Evolutionary conservation across 2,888 invertebrate species (phyloP).

Genomic region (Dryocosmus kuriphilus): DNA sequence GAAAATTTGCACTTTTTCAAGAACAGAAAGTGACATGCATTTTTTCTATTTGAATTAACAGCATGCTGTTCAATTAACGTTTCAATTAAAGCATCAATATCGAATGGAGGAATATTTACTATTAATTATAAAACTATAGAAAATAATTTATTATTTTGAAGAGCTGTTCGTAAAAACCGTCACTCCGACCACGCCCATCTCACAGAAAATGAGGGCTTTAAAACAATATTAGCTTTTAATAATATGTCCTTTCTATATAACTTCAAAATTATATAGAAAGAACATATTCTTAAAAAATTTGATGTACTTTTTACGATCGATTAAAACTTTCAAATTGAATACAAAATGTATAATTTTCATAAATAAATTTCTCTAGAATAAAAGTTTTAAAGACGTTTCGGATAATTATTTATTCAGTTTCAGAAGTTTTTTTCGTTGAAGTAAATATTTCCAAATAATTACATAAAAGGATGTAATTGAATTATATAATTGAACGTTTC

Average conservation of each 20-base stretch:
- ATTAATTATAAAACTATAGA: slow-evolving; percentile 2
- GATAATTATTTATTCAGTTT: no score
- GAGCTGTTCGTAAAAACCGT: slow-evolving; percentile 17
- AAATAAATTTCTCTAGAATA: no score
- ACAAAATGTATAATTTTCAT: no score
- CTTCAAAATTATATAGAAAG: neutral
- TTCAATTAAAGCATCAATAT: neutral
- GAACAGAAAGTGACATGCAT: neutral
- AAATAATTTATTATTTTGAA: slow-evolving; percentile 11
- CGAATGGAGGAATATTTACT: neutral
- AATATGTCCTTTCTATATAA: no score
- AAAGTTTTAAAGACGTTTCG: no score
- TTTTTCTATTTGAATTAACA: neutral
- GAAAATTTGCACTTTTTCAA: neutral
- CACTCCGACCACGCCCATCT: slow-evolving; percentile 22
- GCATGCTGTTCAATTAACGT: no score
- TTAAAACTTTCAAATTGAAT: neutral
- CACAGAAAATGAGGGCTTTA: neutral
- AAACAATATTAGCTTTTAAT: no score
- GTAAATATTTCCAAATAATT: no score
- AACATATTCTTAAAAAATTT: neutral
- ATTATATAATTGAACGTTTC: no score
- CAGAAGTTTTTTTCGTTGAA: no score
- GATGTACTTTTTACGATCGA: neutral
- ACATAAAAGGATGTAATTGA: no score